Conservation (phyloP, 2,888 invertebrate species). For the Dryocosmus kuriphilus region DNA sequence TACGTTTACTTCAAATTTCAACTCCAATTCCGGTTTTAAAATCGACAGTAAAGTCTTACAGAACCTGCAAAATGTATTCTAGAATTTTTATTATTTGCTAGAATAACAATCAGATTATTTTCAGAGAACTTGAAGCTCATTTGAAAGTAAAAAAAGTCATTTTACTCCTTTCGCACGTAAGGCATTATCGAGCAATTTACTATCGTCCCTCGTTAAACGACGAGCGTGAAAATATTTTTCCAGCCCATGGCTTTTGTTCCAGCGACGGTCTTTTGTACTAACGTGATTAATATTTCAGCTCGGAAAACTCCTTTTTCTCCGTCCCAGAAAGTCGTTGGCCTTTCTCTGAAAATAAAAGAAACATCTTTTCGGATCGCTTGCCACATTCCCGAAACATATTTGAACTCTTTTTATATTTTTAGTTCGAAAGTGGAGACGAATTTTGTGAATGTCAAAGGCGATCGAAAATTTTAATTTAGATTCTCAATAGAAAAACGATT, state of each 20-base stretch:
- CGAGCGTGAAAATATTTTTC: conserved; percentile 18
- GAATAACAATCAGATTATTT: not conserved
- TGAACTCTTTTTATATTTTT: no score
- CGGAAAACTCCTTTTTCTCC: not conserved
- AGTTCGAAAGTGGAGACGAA: no score
- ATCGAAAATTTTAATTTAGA: no score
- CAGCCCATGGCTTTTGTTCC: conserved; percentile 32
- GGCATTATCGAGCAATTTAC: conserved; percentile 26
- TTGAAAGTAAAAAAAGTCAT: not conserved
- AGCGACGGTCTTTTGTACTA: conserved; percentile 12
- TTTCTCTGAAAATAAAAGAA: conserved; percentile 12
- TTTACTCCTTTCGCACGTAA: not conserved
- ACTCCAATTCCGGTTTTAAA: not conserved
- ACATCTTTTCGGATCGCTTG: not conserved
- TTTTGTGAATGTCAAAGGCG: no score
- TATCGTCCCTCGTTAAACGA: conserved; percentile 25
- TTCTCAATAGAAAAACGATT: not conserved
- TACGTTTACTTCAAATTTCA: no score
- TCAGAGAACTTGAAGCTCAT: not conserved
- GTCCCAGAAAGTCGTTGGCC: not conserved
- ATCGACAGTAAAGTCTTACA: not conserved
- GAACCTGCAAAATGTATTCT: no score
- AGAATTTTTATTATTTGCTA: not conserved
- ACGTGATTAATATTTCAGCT: conserved; percentile 29
- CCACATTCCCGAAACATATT: not conserved